Evolutionary conservation across 2,888 invertebrate genomes (phyloP), one percentile per base, ranked within the genome.

Genomic region (Chalcosyrphus nemorum): DNA sequence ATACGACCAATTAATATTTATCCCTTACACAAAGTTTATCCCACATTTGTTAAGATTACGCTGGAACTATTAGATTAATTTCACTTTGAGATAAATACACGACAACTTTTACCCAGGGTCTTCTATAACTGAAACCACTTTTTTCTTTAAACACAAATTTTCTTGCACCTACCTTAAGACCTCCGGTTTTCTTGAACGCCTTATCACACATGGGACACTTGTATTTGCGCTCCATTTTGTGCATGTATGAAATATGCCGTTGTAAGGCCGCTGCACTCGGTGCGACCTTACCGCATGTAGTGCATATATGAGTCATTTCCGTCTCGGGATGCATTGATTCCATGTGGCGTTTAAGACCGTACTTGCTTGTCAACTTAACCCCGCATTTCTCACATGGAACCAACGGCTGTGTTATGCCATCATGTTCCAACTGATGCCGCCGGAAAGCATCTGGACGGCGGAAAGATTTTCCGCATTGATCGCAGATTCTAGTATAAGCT

Each of bases 201-300:
- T 91, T 91, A 3, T 89, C 89, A 70, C 91, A 91, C 88, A 91
- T 89, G 0, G 88, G 88, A 70, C 91, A 91, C 41, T 89, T 88
- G 72, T 90, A 89, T 7, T 87, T 88, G 0, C 89, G 88, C 2
- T 89, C 88, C 68, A 89, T 88, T 13, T 88, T 88, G 74, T 90
- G 90, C 43, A 89, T 89, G 70, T 90, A 90, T 13, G 89, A 88
- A 5, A 90, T 86, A 66, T 90, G 90, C 17, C 88, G 88, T 72
- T 88, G 88, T 61, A 90, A 88, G 1, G 90, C 89, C 52, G 88
- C 88, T 4, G 89, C 75, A 17, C 87, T 88, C 1, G 90, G 90
- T 2, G 89, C 90, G 6, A 89, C 74, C 70, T 90, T 90, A 0
- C 88, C 87, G 66, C 90, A 90, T 35, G 88, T 82, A 45, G 86